Evolutionary conservation across 2,797 vertebrate genomes (phyloP).

Genomic region (Remorina albescens): DNA sequence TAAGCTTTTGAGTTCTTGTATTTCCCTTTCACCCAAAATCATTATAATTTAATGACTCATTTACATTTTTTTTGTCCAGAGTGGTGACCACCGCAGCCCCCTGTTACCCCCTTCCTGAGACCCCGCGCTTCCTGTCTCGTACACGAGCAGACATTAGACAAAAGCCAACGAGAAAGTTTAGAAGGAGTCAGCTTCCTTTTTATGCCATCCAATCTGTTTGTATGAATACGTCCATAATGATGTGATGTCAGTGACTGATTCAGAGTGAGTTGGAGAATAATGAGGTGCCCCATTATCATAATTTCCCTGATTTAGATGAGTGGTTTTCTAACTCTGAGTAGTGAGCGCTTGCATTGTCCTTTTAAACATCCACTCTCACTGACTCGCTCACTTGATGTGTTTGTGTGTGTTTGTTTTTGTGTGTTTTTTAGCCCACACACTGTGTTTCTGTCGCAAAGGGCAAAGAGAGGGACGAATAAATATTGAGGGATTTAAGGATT

Average conservation of each 20-base stretch:
- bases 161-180: conserved; percentile 72
- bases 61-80: conserved; percentile 66
- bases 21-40: conserved; percentile 9
- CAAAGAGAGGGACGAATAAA: conserved; percentile 34
- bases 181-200: conserved; percentile 71
- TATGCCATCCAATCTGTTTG: conserved; percentile 81
- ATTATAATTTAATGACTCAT: conserved; percentile 1
- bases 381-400: conserved; percentile 40
- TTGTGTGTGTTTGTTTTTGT: conserved; percentile 24
- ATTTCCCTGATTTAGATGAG: conserved; percentile 88
- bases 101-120: conserved; percentile 80
- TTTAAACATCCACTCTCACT: conserved; percentile 65
- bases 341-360: conserved; percentile 78
- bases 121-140: conserved; percentile 46
- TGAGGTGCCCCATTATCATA: conserved; percentile 85
- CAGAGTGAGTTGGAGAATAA: conserved; percentile 81
- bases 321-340: conserved; percentile 82
- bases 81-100: conserved; percentile 76
- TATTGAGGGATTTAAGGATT: conserved; percentile 21
- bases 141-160: conserved; percentile 49
- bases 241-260: conserved; percentile 83
- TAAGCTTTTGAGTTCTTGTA: neutral
- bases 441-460: conserved; percentile 50
- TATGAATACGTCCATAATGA: conserved; percentile 82
- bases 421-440: conserved; percentile 24